Percentiles rank a stretch among this genome's conserved stretches.
phyloP scores from a whole-genome alignment of 2,113 vertebrate genomes.

The Centropus unirufus region DNA sequence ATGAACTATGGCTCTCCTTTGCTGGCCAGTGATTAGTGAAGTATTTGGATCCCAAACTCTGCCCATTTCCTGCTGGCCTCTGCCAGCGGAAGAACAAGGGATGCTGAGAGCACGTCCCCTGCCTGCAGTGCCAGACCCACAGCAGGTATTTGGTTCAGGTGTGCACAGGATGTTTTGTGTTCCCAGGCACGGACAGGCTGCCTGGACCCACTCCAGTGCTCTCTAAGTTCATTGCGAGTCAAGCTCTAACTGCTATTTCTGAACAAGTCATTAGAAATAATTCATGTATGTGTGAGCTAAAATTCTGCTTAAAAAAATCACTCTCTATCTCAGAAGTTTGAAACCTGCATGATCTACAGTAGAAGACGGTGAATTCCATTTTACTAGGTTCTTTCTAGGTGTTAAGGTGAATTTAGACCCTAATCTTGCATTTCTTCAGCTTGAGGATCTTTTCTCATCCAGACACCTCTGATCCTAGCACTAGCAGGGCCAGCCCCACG shows the following conservation, averaged over 20 bases:
- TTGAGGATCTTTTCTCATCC: not conserved
- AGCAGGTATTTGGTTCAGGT: accelerated
- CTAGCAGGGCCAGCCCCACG: not conserved
- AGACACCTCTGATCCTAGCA: not conserved
- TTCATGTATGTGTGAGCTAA: conserved; percentile 14
- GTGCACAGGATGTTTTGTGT: not conserved
- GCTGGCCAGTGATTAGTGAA: accelerated
- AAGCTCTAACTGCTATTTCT: conserved; percentile 20
- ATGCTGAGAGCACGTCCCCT: accelerated
- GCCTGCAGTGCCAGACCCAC: not conserved
- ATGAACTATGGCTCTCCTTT: accelerated
- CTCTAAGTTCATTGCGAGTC: not conserved
- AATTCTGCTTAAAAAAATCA: conserved; percentile 36
- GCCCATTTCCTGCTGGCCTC: accelerated
- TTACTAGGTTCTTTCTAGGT: not conserved
- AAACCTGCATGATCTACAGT: not conserved
- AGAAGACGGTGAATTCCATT: not conserved
- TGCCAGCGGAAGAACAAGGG: not conserved
- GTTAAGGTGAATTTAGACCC: not conserved
- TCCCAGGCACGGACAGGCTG: not conserved
- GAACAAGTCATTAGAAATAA: conserved; percentile 49
- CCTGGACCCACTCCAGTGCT: not conserved
- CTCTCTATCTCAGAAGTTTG: not conserved
- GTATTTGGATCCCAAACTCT: accelerated
- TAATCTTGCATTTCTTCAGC: not conserved